Base-by-base conservation (phyloP, 2,113 vertebrate species). In the Empidonax traillii region DNA sequence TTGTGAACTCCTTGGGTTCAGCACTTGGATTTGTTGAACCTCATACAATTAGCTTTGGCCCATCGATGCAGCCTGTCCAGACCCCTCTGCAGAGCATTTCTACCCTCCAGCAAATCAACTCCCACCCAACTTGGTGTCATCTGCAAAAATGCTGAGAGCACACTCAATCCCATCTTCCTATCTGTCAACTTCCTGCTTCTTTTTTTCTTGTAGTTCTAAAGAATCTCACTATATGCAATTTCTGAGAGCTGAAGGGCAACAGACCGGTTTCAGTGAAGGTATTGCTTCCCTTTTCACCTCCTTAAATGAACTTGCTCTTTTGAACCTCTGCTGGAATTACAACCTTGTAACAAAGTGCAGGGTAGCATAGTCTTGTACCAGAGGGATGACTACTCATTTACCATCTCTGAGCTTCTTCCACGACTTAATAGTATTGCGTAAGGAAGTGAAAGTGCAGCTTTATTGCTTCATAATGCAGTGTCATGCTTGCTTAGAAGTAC, bases 261-360 rank as follows among this genome's bases (percentile, higher is more conserved):
- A 31, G 58, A 77, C 3, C 9, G 35, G 2, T 82, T 90, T 43
- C 63, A 9, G 1, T 46, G 31, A 13, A 27, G 16, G 3, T 24
- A 8, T 63, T 59, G 12, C 28, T 77, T 66, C 21, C 5, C 6
- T 43, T 91, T 65, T 43, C 19, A 24, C 9, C 21, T 58, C 4
- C 3, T 6, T 0, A 0, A 12, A 17, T 67, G 14, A 49, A 2
- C 31, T 73, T 73, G 3, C 23, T 49, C n/a, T 24, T 28, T 43
- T 52, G 65, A 75, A 65, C 21, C 2, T 85, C 25, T 22, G 6
- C 17, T 86, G 37, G 5, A 81, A 39, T 55, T 83, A 37, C 25
- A 61, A 14, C 39, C 27, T 63, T 56, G 17, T 65, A 67, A 30
- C 23, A 25, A 63, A 71, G 19, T 51, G 6, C 3, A 2, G 23